Conservation (phyloP, 2,888 invertebrate species). For the Netelia fuscicornis region DNA sequence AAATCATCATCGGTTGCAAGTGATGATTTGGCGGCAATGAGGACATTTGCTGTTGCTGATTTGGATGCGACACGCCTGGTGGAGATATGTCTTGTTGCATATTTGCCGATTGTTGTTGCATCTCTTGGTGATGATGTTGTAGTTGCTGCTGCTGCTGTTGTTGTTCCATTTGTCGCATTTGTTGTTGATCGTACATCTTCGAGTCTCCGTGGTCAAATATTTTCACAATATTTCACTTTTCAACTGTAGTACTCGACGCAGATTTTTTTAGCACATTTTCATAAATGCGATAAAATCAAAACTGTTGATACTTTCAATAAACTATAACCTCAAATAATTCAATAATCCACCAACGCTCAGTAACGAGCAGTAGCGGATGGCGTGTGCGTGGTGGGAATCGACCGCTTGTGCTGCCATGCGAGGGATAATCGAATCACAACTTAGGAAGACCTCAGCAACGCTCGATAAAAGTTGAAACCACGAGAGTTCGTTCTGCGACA, state of each 20-base stretch:
- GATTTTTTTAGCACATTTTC: background rate
- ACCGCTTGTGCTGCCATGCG: background rate
- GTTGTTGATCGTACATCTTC: conserved; percentile 66
- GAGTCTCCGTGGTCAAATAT: background rate
- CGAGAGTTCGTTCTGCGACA: no score
- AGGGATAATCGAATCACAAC: background rate
- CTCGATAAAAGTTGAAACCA: no score
- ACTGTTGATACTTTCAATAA: background rate
- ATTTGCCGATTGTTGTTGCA: conserved; percentile 77
- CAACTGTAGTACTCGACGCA: background rate
- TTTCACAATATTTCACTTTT: background rate
- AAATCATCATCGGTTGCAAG: conserved; percentile 66
- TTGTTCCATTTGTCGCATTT: conserved; percentile 68
- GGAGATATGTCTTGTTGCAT: conserved; percentile 71
- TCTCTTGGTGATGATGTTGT: conserved; percentile 68
- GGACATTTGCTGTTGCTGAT: conserved; percentile 61
- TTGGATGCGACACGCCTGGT: conserved; percentile 58
- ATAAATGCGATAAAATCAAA: background rate
- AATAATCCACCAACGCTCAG: background rate
- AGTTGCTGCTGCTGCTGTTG: conserved; percentile 39
- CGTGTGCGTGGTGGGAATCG: background rate
- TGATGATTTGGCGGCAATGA: conserved; percentile 63
- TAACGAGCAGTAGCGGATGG: background rate
- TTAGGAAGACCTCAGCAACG: no score
- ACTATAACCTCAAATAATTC: background rate